Conservation (phyloP, 2,113 vertebrate species). For the Pseudonaja textilis region DNA sequence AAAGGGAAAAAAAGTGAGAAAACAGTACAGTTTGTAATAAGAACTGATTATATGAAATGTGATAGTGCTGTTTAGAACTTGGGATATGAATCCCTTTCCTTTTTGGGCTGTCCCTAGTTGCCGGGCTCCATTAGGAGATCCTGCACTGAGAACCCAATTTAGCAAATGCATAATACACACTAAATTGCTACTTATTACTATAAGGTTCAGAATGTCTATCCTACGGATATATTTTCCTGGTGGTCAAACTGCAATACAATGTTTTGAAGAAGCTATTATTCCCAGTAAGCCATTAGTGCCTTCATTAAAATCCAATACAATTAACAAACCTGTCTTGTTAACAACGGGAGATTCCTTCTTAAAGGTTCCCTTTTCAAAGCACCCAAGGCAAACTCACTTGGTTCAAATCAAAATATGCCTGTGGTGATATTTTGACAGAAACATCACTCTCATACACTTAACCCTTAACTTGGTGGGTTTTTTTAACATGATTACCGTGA, state of each 20-base stretch:
- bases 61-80: not conserved
- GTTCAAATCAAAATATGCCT: not conserved
- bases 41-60: not conserved
- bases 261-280: not conserved
- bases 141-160: not conserved
- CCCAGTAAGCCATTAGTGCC: not conserved
- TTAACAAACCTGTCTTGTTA: not conserved
- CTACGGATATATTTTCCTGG: not conserved
- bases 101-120: not conserved
- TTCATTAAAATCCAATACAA: not conserved
- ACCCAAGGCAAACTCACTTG: not conserved
- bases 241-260: not conserved
- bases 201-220: not conserved
- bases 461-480: not conserved
- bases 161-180: not conserved
- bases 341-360: not conserved
- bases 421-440: not conserved
- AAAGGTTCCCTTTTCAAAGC: not conserved
- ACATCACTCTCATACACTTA: not conserved
- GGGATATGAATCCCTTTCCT: slow-evolving; percentile 10
- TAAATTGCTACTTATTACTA: not conserved
- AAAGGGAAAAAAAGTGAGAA: slow-evolving; percentile 18
- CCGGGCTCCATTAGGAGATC: not conserved
- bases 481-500: not conserved
- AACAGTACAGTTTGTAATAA: slow-evolving; percentile 6